A percentile compares a stretch with the other conserved stretches of the same genome.
These are phyloP conservation scores for Thalpophila matura DNA, from an alignment of 2,888 invertebrate genomes.

Conservation along the genomic window DNA sequence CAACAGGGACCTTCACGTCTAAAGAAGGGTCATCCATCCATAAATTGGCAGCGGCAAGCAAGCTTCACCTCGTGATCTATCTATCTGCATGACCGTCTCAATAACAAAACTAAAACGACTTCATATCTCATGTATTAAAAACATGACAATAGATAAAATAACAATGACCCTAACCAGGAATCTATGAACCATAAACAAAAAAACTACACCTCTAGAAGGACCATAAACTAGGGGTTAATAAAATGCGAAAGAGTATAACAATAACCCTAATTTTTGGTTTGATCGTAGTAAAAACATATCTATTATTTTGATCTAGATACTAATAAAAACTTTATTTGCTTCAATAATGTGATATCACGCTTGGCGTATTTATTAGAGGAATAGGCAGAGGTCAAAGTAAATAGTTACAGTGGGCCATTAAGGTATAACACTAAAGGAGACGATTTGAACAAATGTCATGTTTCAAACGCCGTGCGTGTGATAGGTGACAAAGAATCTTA, in stretches of 20 bases:
- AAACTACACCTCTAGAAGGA: neutral
- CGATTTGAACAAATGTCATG: no score
- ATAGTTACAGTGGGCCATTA: no score
- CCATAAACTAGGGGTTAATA: slow-evolving; percentile 25
- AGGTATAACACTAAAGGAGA: no score
- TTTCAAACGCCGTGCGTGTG: no score
- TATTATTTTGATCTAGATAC: slow-evolving; percentile 37
- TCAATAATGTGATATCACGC: neutral
- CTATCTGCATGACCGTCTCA: no score
- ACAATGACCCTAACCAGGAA: neutral
- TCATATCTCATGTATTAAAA: neutral
- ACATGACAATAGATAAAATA: neutral
- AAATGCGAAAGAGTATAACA: slow-evolving; percentile 17
- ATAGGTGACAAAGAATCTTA: no score
- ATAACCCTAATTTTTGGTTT: slow-evolving; percentile 30
- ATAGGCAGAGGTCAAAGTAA: neutral
- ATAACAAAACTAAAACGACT: neutral
- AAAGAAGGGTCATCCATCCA: no score
- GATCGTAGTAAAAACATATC: slow-evolving; percentile 20
- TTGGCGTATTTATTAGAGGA: neutral
- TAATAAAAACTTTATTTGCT: slow-evolving; percentile 16
- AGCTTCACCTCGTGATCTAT: no score
- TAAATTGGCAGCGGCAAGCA: no score
- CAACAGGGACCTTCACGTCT: no score
- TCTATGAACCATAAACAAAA: slow-evolving; percentile 21